Base-by-base conservation (phyloP, 2,113 vertebrate genomes). In the Motacilla alba region DNA sequence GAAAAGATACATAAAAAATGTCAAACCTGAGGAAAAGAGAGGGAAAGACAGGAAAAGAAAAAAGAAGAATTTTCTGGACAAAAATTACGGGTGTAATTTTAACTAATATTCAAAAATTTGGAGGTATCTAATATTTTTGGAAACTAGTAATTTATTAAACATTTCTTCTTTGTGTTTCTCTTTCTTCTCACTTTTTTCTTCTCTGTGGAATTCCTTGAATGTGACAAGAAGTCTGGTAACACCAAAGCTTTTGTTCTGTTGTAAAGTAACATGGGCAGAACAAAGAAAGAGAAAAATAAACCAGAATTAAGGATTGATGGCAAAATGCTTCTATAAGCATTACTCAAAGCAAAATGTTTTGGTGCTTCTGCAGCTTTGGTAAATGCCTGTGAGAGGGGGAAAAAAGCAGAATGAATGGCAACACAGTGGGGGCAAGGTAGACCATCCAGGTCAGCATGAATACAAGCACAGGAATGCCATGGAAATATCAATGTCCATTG, bases 391-490 rank as follows among this genome's bases (percentile, higher is more conserved):
- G 41, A 84, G 30, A 46, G 4, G 10, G 4, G 35, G 35, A 53
- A 76, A 66, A 44, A 9, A 43, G 13, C 6, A 47, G 22, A 88
- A 64, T 26, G 55, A 7, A 41, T 58, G 5, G 24, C 28, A 89
- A 22, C 22, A 31, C 11, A 39, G 2, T 1, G 4, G 4, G 5
- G 39, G 4, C 1, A 3, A 56, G 7, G 19, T n/a, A 9, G 0
- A 64, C 17, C 9, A 15, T 31, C 6, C 10, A 62, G 27, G 3
- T 47, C 44, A 43, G 26, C 13, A 43, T 7, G 44, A 63, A 39
- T 30, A 33, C 1, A 3, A 66, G 31, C 37, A 56, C 28, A 60
- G 17, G 43, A 89, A 56, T 46, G 55, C 19, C 23, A 46, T 15
- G 23, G 56, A 49, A 11, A 49, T 28, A 15, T 9, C 55, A 74